Base-by-base conservation (phyloP, 2,797 vertebrate genomes). In the Notolepis coatsorum region DNA sequence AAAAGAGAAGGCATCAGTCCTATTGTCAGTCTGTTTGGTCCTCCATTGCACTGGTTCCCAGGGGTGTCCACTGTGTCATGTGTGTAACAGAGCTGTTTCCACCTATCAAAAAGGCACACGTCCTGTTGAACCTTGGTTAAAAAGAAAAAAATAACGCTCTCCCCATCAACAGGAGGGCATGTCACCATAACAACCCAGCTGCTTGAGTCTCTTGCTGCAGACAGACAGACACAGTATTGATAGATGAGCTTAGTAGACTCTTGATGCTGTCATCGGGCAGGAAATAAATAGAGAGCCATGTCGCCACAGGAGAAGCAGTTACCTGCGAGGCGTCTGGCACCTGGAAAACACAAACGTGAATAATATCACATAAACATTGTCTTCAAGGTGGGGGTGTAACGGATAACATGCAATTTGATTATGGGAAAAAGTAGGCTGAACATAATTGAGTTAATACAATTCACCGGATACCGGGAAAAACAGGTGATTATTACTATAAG, bases 321-420 rank as follows among this genome's bases (percentile, higher is more conserved):
- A 94, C 88, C 93, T 93, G 54, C 92, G 92, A 55, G 93, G 93
- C 68, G 84, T 89, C 85, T 93, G 92, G 81, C 93, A 94, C 74
- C 93, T 94, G 66, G 21, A 47, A 45, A 43, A 61, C 25, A 80
- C 15, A 71, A 50, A 27, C 24, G 6, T n/a, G 61, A 8, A 48
- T 8, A 59, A 65, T 0, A 15, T 42, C 9, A 17, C 15, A 41
- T 15, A 30, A 1, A 3, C 13, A 28, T 8, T 2, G 2, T 24
- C n/a, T 55, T 67, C n/a, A 17, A 25, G 2, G 25, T n/a, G 7
- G 7, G 20, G 8, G 3, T 15, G 15, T 3, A 8, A 35, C 0
- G 5, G 10, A 35, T 5, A 6, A 1, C 5, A 12, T 37, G 3
- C 13, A 20, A 13, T 13, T 3, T 30, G n/a, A n/a, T n/a, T 17